Evolutionary conservation across 2,888 invertebrate genomes (phyloP).

Genomic region (Mactromeris polynyma): DNA sequence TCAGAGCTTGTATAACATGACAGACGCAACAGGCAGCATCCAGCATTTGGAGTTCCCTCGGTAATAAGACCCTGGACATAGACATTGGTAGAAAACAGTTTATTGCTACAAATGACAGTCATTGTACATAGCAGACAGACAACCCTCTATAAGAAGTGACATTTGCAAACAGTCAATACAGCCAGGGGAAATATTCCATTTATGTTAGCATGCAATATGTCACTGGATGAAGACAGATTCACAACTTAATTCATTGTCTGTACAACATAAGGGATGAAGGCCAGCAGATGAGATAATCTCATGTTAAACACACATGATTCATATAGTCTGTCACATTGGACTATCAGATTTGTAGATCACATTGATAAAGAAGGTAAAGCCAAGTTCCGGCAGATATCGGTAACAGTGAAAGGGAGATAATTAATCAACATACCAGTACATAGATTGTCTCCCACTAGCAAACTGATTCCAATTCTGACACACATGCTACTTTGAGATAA

Average conservation of each 20-base stretch:
- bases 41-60: neutral
- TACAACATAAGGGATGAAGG: neutral
- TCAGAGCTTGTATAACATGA: too few relatives aligned
- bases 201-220: conserved; percentile 2
- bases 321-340: neutral
- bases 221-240: conserved; percentile 16
- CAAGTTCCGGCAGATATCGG: neutral
- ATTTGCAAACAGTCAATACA: neutral
- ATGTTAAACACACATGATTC: conserved; percentile 8
- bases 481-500: neutral
- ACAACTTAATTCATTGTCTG: conserved; percentile 2
- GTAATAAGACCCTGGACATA: neutral
- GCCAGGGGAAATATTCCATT: neutral
- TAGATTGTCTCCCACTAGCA: neutral
- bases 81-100: neutral
- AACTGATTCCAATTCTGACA: neutral
- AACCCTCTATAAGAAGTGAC: neutral
- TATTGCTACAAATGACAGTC: neutral
- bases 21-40: neutral
- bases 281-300: neutral
- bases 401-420: neutral
- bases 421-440: too few relatives aligned
- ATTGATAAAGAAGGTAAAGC: neutral
- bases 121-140: neutral
- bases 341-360: neutral